Conservation (phyloP, 2,113 vertebrate species). For the Sorex fumeus region DNA sequence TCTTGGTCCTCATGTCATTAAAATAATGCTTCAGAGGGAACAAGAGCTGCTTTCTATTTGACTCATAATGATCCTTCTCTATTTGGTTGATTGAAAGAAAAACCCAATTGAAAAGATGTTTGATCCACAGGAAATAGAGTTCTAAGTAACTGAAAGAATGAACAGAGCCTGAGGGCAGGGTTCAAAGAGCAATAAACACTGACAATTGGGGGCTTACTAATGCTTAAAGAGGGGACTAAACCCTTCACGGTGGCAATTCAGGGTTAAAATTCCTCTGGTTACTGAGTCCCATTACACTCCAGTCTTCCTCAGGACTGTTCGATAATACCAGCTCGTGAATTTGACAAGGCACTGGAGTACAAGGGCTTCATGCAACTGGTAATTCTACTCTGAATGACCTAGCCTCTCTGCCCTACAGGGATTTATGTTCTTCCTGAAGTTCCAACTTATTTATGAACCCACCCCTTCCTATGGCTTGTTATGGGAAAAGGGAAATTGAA, state of each 20-base stretch:
- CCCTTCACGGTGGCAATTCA: neutral
- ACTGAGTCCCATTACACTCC: neutral
- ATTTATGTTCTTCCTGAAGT: neutral
- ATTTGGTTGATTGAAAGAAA: slow-evolving; percentile 38
- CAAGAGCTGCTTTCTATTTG: slow-evolving; percentile 42
- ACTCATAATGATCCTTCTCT: slow-evolving; percentile 6
- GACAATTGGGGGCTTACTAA: neutral
- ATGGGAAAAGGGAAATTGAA: slow-evolving; percentile 32
- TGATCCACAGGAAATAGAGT: slow-evolving; percentile 51
- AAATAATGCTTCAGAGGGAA: neutral
- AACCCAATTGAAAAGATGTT: slow-evolving; percentile 11
- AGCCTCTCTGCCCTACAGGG: slow-evolving; percentile 26
- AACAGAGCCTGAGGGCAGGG: slow-evolving; percentile 33
- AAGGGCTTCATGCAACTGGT: slow-evolving; percentile 6
- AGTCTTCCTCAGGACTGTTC: neutral
- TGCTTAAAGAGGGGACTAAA: neutral
- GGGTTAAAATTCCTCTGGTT: neutral
- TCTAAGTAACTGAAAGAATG: slow-evolving; percentile 49
- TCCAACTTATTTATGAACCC: slow-evolving; percentile 48
- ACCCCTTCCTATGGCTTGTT: slow-evolving; percentile 61
- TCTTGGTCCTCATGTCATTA: slow-evolving; percentile 32
- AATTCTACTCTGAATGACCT: neutral
- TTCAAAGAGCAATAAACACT: slow-evolving; percentile 19
- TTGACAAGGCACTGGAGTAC: neutral
- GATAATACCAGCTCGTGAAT: neutral